These are phyloP conservation scores for Semaprochilodus insignis DNA, from an alignment of 2,797 vertebrate species.

Conservation along the genomic window DNA sequence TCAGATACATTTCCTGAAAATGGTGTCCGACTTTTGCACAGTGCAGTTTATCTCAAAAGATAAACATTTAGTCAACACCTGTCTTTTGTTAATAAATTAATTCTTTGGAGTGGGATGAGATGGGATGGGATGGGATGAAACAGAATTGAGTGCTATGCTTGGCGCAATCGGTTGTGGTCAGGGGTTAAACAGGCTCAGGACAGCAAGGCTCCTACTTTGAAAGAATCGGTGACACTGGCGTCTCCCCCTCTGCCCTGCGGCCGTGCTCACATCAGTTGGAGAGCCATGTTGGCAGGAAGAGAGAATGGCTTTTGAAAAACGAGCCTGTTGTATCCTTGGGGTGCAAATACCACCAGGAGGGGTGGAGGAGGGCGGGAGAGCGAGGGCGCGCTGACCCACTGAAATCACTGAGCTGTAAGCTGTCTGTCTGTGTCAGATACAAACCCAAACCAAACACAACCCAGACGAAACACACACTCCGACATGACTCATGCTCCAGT, in stretches of 20 bases:
- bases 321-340: constrained; percentile 79
- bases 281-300: constrained; percentile 64
- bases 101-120: background rate
- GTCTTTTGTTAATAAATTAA: background rate
- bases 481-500: constrained; percentile 44
- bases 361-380: constrained; percentile 65
- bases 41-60: background rate
- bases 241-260: constrained; percentile 75
- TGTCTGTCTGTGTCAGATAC: constrained; percentile 58
- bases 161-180: constrained; percentile 4
- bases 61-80: background rate
- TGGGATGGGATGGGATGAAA: background rate
- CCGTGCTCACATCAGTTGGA: constrained; percentile 79
- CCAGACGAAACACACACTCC: constrained; percentile 46
- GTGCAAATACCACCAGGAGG: constrained; percentile 76
- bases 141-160: background rate
- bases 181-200: constrained; percentile 59
- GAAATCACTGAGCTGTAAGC: constrained; percentile 59
- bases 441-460: constrained; percentile 57
- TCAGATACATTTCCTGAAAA: too few species aligned
- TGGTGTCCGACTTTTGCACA: too few species aligned
- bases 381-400: constrained; percentile 53
- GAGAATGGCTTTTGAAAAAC: constrained; percentile 73
- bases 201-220: constrained; percentile 77
- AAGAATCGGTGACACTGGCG: constrained; percentile 58